A percentile compares a stretch with the other conserved stretches of the same genome.
These are phyloP conservation scores for Geotrypetes seraphini DNA, from an alignment of 2,797 vertebrate genomes.

Conservation along the genomic window DNA sequence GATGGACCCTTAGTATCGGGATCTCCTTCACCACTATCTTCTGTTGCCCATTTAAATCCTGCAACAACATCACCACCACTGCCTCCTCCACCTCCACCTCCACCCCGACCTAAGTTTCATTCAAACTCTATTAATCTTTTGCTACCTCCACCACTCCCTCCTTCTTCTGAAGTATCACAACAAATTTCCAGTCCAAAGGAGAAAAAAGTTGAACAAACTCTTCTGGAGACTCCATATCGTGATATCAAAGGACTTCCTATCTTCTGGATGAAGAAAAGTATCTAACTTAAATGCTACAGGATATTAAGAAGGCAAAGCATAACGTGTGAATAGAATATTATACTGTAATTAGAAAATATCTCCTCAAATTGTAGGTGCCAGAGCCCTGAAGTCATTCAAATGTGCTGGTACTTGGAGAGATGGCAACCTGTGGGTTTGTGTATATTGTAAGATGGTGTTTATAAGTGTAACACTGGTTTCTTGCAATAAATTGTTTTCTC, in stretches of 20 bases:
- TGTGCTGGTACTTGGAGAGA: no score
- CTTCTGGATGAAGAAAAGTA: conserved; percentile 93
- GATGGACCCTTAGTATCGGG: not conserved
- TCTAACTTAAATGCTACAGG: conserved; percentile 41
- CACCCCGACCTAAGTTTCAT: not conserved
- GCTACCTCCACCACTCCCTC: not conserved
- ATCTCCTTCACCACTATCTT: not conserved
- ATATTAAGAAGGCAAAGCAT: no score
- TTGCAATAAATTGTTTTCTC: no score
- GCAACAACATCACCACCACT: not conserved
- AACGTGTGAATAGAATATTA: no score
- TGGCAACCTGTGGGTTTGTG: no score
- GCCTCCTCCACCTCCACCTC: not conserved
- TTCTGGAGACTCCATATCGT: conserved; percentile 63
- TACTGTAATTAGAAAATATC: no score
- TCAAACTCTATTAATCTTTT: not conserved
- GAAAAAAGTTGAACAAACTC: conserved; percentile 33
- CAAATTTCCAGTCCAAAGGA: not conserved
- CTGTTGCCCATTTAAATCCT: not conserved
- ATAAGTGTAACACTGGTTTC: no score
- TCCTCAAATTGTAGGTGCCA: no score
- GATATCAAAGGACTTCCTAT: conserved; percentile 71
- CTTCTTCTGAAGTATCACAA: no score
- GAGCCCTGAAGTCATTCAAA: no score
- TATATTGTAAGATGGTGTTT: no score